Evolutionary conservation across 2,888 invertebrate genomes (phyloP).

Genomic region (Ptychoptera contaminata): DNA sequence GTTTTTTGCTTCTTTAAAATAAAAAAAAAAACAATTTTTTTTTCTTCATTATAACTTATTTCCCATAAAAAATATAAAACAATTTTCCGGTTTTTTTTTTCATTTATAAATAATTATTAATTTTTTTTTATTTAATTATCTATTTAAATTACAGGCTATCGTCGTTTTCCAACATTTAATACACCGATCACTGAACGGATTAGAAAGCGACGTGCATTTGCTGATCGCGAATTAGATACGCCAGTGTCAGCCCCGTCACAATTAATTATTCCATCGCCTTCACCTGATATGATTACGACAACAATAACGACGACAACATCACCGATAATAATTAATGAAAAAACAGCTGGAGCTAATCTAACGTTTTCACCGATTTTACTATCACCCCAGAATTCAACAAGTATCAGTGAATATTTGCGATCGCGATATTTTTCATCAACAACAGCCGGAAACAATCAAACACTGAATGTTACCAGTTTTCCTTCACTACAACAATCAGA

Average conservation of each 20-base stretch:
- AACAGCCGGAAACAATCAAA: too few relatives aligned
- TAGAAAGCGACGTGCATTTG: conserved; percentile 34
- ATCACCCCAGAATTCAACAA: too few relatives aligned
- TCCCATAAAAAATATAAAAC: conserved; percentile 8
- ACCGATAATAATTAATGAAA: too few relatives aligned
- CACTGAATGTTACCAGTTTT: too few relatives aligned
- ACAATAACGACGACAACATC: too few relatives aligned
- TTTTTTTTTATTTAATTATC: conserved; percentile 4
- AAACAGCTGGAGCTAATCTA: too few relatives aligned
- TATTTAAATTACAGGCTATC: conserved; percentile 13
- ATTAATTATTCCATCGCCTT: conserved; percentile 7
- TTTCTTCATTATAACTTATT: background rate
- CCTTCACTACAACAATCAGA: conserved; percentile 7
- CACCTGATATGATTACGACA: background rate
- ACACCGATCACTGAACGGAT: conserved; percentile 28
- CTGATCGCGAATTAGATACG: conserved; percentile 32
- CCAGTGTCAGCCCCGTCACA: conserved; percentile 14
- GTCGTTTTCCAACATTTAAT: conserved; percentile 22
- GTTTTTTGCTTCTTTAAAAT: too few relatives aligned
- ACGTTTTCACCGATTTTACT: too few relatives aligned
- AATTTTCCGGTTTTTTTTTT: conserved; percentile 2
- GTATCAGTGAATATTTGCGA: too few relatives aligned
- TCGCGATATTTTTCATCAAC: too few relatives aligned
- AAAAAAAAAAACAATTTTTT: conserved; percentile 11
- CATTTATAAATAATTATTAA: conserved; percentile 7